Evolutionary conservation across 2,888 invertebrate genomes (phyloP).

Genomic region (Drosophila siamana): DNA sequence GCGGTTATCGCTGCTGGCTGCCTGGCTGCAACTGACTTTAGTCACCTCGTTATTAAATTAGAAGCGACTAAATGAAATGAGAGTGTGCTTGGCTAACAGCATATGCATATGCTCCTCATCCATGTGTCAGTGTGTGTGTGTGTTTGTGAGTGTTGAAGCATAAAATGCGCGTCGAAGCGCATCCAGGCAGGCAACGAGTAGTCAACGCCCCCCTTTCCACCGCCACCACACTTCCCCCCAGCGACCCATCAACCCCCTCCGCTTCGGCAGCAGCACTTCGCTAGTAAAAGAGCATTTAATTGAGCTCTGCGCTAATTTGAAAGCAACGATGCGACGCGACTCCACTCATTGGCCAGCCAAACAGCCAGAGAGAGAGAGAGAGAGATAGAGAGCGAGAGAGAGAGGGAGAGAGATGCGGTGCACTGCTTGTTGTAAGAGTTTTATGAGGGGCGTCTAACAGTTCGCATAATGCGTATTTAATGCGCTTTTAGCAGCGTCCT

Average conservation of each 20-base stretch:
- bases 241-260: not conserved
- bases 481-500: constrained; percentile 59
- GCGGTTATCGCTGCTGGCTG: constrained; percentile 39
- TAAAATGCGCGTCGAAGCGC: constrained; percentile 72
- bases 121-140: constrained; percentile 21
- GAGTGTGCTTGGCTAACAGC: constrained; percentile 14
- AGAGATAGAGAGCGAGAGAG: not conserved
- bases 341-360: constrained; percentile 30
- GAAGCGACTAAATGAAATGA: constrained; percentile 68
- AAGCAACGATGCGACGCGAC: constrained; percentile 70
- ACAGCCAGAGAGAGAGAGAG: not conserved
- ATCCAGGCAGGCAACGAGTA: constrained; percentile 59
- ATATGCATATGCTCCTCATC: constrained; percentile 8
- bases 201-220: constrained; percentile 9
- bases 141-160: constrained; percentile 51
- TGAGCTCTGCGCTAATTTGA: constrained; percentile 77
- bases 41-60: constrained; percentile 75
- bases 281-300: constrained; percentile 58
- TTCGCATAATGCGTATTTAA: constrained; percentile 71
- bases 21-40: constrained; percentile 46
- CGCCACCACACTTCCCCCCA: not conserved
- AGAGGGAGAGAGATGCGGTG: not conserved
- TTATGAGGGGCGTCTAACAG: constrained; percentile 30
- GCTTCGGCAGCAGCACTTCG: constrained; percentile 3
- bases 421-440: constrained; percentile 22